Evolutionary conservation across 2,797 vertebrate species (phyloP).

Genomic region (Anniella stebbinsi): DNA sequence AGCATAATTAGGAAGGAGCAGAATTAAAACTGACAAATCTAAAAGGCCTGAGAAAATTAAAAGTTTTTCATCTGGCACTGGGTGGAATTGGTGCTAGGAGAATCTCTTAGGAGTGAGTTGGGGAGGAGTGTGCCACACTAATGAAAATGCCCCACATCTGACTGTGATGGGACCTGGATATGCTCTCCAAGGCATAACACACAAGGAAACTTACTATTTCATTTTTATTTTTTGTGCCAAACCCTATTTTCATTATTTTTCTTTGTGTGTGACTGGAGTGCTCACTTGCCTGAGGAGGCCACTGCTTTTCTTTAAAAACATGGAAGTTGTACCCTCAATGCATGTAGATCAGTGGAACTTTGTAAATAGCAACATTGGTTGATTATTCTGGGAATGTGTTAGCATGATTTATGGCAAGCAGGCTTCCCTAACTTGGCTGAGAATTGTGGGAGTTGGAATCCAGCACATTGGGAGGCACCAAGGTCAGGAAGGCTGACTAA

Average conservation of each 20-base stretch:
- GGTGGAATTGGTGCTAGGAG: not conserved
- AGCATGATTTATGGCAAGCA: not conserved
- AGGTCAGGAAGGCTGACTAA: no score
- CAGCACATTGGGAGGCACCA: no score
- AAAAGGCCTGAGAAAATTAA: not conserved
- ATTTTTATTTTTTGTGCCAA: not conserved
- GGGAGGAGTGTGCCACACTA: not conserved
- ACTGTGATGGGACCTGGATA: not conserved
- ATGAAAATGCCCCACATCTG: not conserved
- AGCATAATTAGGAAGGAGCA: no score
- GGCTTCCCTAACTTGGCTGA: no score
- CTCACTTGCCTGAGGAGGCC: not conserved
- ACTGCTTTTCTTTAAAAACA: not conserved
- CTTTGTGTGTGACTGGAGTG: not conserved
- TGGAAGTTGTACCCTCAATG: not conserved
- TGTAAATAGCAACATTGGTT: not conserved
- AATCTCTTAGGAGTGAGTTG: not conserved
- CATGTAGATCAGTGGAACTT: no score
- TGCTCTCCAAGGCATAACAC: not conserved
- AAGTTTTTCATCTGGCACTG: not conserved
- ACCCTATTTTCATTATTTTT: not conserved
- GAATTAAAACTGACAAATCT: not conserved
- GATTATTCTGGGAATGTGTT: not conserved
- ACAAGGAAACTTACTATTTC: no score
- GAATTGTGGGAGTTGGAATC: no score